Base-by-base conservation (phyloP, 2,888 invertebrate genomes). In the Andrena minutula region DNA sequence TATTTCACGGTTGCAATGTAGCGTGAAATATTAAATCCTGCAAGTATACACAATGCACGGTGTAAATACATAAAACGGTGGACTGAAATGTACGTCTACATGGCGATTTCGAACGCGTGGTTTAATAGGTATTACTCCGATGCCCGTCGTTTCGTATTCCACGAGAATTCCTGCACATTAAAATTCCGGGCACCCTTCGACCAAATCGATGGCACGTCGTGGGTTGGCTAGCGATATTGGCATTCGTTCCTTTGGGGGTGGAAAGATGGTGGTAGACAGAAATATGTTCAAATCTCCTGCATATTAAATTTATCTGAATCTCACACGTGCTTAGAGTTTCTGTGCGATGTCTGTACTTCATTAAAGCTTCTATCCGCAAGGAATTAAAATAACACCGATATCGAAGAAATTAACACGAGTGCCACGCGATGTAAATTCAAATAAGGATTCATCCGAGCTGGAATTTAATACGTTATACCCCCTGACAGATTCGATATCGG, bases 111-210 rank as follows among this genome's bases (percentile, higher is more conserved):
- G 23, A 51, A 23, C 16, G n/a, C 30, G 30, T 47, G 61, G 26
- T 41, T 16, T 32, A 28, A 61, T 60, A 35, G 2, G 0, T 35
- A 60, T 56, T n/a, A 5, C 26, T 16, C 49, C 23, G 28, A 68
- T 75, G 23, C 30, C 23, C 23, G n/a, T 35, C n/a, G 35, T 61
- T 51, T 47, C 23, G 47, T 16, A 64, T 63, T 70, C 63, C 20
- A 56, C 30, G 56, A 23, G 68, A 68, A 61, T 49, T 49, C 20
- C 68, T 12, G 6, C 8, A 16, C 64, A 26, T 65, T 73, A 53
- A 63, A 82, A 78, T 79, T 82, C 72, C 12, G 41, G 35, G 69
- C 65, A 69, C 16, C 77, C 26, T 41, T 66, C 51, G 41, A 51
- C 35, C 63, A 30, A 51, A 35, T 47, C 32, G 47, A 28, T 30